These are phyloP conservation scores for Panthera leo DNA, from an alignment of 2,113 vertebrate genomes.

Conservation along the genomic window DNA sequence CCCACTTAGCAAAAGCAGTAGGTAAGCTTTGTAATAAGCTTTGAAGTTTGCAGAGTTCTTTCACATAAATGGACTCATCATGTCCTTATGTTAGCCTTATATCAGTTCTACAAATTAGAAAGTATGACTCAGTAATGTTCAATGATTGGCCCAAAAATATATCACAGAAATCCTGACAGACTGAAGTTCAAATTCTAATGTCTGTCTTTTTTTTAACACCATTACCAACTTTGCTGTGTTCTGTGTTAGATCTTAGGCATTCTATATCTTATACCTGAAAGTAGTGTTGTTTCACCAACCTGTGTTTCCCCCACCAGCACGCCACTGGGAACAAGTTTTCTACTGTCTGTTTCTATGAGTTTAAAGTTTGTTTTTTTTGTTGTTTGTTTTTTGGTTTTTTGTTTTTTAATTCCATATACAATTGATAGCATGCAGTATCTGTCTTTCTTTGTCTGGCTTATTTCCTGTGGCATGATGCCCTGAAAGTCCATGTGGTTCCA, in stretches of 20 bases:
- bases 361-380: background rate
- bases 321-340: background rate
- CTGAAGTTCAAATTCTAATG: background rate
- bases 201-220: background rate
- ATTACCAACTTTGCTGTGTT: background rate
- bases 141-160: background rate
- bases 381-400: background rate
- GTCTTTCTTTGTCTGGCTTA: background rate
- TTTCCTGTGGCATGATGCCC: background rate
- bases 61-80: background rate
- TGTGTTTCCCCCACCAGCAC: background rate
- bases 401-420: background rate
- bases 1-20: background rate
- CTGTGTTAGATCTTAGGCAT: background rate
- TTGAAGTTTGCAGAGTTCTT: background rate
- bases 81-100: background rate
- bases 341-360: background rate
- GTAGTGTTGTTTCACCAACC: background rate
- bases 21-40: background rate
- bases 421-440: background rate
- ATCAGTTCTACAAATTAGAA: constrained; percentile 18
- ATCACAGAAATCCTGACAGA: background rate
- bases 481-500: background rate
- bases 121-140: background rate
- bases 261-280: background rate